These are phyloP conservation scores for Brachionus manjavacas DNA, from an alignment of 1,140 invertebrate species.

Conservation along the genomic window DNA sequence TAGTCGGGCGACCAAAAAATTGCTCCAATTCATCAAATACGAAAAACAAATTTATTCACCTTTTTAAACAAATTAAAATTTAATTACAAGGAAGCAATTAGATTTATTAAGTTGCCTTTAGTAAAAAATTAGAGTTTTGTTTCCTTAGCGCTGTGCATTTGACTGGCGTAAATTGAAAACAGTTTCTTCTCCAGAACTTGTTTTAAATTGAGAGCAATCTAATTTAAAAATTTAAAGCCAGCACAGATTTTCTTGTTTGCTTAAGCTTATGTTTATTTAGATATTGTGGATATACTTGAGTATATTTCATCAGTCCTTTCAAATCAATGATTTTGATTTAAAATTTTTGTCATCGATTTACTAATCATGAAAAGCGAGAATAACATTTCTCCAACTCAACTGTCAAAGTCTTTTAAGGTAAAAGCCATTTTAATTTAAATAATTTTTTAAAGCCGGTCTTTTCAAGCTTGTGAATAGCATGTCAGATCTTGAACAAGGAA, in stretches of 20 bases:
- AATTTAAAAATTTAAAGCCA: not conserved
- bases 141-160: conserved; percentile 1
- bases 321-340: not conserved
- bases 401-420: conserved; percentile 6
- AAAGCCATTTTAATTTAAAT: not conserved
- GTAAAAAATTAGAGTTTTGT: not conserved
- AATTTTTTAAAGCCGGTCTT: not conserved
- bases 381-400: not conserved
- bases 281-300: not conserved
- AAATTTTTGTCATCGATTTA: not conserved
- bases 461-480: not conserved
- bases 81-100: conserved; percentile 6
- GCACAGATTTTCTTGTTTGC: not conserved
- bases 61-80: conserved; percentile 12
- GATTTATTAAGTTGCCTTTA: not conserved
- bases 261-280: conserved; percentile 1
- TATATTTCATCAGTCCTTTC: not conserved
- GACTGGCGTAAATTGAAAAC: not conserved
- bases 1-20: not conserved
- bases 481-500: conserved; percentile 20
- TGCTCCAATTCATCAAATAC: not conserved
- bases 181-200: not conserved
- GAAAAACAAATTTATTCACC: not conserved
- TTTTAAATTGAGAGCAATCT: not conserved
- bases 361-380: conserved; percentile 4